phyloP scores from a whole-genome alignment of 2,113 vertebrate genomes.

The Halichoerus grypus region DNA sequence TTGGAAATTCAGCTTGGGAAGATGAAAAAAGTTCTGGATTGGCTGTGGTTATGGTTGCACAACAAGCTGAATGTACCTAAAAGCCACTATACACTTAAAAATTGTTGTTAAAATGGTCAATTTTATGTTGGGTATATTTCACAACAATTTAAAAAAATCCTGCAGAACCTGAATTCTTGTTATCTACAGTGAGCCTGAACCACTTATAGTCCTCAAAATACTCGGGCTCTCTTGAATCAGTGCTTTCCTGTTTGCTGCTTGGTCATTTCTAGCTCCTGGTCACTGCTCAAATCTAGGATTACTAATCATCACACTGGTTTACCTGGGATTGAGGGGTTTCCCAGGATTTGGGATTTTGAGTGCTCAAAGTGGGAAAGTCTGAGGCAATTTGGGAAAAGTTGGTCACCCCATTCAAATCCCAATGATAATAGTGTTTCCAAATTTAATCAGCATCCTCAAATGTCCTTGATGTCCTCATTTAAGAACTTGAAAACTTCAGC shows the following conservation, averaged over 20 bases:
- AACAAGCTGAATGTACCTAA: not conserved
- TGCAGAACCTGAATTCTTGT: not conserved
- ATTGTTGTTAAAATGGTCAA: not conserved
- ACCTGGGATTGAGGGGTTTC: not conserved
- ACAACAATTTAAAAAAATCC: not conserved
- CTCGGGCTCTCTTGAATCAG: not conserved
- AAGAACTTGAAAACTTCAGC: not conserved
- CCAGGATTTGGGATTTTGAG: not conserved
- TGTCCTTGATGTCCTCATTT: not conserved
- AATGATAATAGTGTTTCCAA: not conserved
- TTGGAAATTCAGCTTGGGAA: not conserved
- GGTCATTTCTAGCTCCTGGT: not conserved
- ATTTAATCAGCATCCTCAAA: not conserved
- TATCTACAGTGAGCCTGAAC: not conserved
- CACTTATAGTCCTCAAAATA: not conserved
- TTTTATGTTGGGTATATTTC: not conserved
- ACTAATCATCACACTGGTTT: not conserved
- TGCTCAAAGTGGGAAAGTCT: not conserved
- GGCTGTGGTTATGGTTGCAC: not conserved
- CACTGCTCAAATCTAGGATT: not conserved
- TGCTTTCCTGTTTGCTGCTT: not conserved
- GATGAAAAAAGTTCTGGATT: not conserved
- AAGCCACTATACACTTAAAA: not conserved
- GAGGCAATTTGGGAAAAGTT: not conserved
- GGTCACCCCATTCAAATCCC: not conserved